Percentiles rank a stretch among this genome's conserved stretches.
Conservation (phyloP, 2,888 invertebrate genomes). For the Spodoptera picta region DNA sequence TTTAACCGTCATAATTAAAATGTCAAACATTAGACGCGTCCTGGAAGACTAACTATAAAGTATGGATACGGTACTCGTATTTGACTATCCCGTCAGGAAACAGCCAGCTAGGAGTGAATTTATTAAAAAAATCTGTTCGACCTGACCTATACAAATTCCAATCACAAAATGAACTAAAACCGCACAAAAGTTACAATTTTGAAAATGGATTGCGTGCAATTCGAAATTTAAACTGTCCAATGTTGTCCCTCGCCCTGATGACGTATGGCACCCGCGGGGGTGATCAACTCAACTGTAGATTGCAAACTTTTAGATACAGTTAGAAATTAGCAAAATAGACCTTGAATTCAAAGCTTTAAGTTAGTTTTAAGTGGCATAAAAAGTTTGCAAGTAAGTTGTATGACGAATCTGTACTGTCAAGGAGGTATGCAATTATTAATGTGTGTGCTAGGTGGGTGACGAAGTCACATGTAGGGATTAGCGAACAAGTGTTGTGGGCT, state of each 20-base stretch:
- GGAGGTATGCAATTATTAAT: constrained; percentile 65
- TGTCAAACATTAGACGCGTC: too few relatives aligned
- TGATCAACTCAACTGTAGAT: constrained; percentile 70
- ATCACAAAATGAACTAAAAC: constrained; percentile 32
- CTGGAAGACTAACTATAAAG: too few relatives aligned
- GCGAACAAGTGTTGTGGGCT: constrained; percentile 46
- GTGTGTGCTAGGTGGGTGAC: constrained; percentile 55
- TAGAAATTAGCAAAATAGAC: constrained; percentile 7
- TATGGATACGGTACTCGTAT: too few relatives aligned
- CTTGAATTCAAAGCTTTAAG: background rate
- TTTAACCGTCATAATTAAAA: too few relatives aligned
- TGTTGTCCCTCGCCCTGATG: constrained; percentile 70
- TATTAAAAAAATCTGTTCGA: too few relatives aligned
- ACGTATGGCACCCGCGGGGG: constrained; percentile 81
- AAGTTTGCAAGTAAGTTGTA: constrained; percentile 49
- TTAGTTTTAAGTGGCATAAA: constrained; percentile 3
- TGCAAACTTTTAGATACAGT: constrained; percentile 38
- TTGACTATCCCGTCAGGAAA: too few relatives aligned
- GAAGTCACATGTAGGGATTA: constrained; percentile 57
- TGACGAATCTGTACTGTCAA: constrained; percentile 69
- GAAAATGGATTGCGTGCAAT: constrained; percentile 75
- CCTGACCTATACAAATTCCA: constrained; percentile 2
- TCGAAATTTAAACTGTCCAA: constrained; percentile 83
- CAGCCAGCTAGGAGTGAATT: too few relatives aligned
- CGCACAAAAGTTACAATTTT: constrained; percentile 61